These are phyloP conservation scores for Loriculus beryllinus DNA, from an alignment of 2,797 vertebrate genomes.

Conservation along the genomic window DNA sequence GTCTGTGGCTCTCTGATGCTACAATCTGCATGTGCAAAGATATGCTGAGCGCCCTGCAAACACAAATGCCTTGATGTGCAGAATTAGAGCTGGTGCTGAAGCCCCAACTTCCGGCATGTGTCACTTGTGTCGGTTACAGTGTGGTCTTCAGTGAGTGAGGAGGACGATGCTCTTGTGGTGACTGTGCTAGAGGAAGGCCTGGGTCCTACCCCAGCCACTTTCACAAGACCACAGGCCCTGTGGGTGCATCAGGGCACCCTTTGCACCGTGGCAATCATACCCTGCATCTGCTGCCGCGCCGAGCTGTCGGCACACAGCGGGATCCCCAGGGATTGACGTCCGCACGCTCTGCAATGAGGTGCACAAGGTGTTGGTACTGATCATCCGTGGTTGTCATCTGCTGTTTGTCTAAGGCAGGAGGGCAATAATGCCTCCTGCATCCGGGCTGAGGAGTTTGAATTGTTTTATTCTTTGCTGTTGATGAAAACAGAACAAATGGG, in stretches of 20 bases:
- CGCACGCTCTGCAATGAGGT: not conserved
- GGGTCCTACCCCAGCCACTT: not conserved
- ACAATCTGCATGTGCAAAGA: not conserved
- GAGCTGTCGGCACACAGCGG: not conserved
- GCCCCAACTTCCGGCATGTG: not conserved
- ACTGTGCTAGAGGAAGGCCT: not conserved
- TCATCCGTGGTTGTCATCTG: not conserved
- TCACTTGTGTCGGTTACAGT: not conserved
- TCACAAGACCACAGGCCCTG: accelerated
- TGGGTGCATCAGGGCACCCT: not conserved
- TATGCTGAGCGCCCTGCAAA: not conserved
- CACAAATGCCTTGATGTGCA: not conserved
- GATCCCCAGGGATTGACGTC: not conserved
- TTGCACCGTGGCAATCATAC: accelerated
- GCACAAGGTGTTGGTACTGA: not conserved
- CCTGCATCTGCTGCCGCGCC: not conserved
- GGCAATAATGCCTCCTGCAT: not conserved
- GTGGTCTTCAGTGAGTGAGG: not conserved
- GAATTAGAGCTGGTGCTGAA: not conserved
- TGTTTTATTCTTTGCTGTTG: conserved; percentile 10
- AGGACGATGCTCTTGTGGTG: not conserved
- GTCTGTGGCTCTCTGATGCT: not conserved
- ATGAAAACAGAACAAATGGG: conserved; percentile 64
- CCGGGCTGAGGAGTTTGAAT: not conserved
- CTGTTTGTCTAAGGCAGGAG: not conserved